Percentiles rank a stretch among this genome's conserved stretches.
These are phyloP conservation scores for Platysteira castanea DNA, from an alignment of 2,113 vertebrate genomes.

Conservation along the genomic window DNA sequence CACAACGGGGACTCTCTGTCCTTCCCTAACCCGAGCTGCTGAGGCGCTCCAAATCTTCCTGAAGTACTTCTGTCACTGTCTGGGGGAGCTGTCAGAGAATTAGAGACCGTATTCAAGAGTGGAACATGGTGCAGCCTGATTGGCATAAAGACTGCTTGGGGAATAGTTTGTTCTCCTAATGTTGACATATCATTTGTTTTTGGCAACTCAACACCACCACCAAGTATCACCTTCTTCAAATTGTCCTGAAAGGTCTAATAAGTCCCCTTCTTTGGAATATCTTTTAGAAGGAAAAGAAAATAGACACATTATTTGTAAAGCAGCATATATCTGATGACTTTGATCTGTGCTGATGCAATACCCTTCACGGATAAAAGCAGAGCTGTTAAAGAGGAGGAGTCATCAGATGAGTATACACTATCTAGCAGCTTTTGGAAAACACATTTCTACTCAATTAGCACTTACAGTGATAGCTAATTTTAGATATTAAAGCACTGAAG, in stretches of 20 bases:
- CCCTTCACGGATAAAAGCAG: neutral
- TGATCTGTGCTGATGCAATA: neutral
- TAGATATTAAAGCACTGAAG: slow-evolving; percentile 29
- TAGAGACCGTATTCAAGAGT: neutral
- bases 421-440: slow-evolving; percentile 7
- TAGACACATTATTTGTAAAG: slow-evolving; percentile 9
- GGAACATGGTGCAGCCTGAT: neutral
- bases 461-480: neutral
- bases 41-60: neutral
- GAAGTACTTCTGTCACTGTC: neutral
- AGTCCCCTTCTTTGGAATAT: neutral
- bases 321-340: neutral
- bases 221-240: slow-evolving; percentile 27
- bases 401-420: neutral
- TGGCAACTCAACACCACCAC: neutral
- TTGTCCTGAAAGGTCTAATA: slow-evolving; percentile 27
- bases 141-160: neutral
- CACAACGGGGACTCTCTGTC: accelerated
- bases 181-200: slow-evolving; percentile 43
- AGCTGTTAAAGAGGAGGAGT: neutral
- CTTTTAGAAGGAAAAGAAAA: slow-evolving; percentile 26
- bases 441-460: slow-evolving; percentile 26
- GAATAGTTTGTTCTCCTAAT: slow-evolving; percentile 33
- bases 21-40: accelerated
- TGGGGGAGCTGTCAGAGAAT: neutral